These are phyloP conservation scores for Charanyca ferruginea DNA, from an alignment of 2,888 invertebrate genomes.

Conservation along the genomic window DNA sequence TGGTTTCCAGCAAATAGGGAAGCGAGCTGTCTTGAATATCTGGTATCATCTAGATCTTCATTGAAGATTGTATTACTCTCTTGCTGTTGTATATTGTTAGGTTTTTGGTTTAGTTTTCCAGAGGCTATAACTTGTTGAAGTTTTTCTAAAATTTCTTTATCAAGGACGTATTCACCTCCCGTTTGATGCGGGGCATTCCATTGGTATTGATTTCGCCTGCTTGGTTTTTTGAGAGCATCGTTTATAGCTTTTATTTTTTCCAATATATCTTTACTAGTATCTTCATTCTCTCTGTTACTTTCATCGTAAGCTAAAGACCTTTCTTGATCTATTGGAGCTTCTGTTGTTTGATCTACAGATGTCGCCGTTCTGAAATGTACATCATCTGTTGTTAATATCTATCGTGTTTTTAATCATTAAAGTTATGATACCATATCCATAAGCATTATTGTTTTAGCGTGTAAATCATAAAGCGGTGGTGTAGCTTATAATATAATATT, in stretches of 20 bases:
- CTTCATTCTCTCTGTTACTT: slow-evolving; percentile 66
- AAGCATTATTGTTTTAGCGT: slow-evolving; percentile 69
- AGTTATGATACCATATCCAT: slow-evolving; percentile 61
- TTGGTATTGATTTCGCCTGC: slow-evolving; percentile 73
- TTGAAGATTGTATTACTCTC: slow-evolving; percentile 65
- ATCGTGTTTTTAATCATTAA: slow-evolving; percentile 12
- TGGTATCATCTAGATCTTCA: slow-evolving; percentile 55
- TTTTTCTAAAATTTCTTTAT: slow-evolving; percentile 82
- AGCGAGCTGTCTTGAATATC: slow-evolving; percentile 69
- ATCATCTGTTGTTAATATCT: slow-evolving; percentile 50
- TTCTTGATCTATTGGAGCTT: slow-evolving; percentile 61
- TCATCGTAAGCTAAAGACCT: slow-evolving; percentile 73
- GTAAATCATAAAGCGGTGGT: slow-evolving; percentile 69
- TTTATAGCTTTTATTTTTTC: slow-evolving; percentile 91
- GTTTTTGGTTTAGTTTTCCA: slow-evolving; percentile 75
- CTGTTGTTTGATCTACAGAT: slow-evolving; percentile 53
- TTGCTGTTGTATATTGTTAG: slow-evolving; percentile 65
- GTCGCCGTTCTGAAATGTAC: slow-evolving; percentile 73
- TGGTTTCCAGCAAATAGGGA: slow-evolving; percentile 58
- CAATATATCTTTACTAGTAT: slow-evolving; percentile 84
- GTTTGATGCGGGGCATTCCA: slow-evolving; percentile 75
- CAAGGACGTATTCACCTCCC: slow-evolving; percentile 75
- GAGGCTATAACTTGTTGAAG: slow-evolving; percentile 83
- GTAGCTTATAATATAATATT: slow-evolving; percentile 71
- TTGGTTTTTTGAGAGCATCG: slow-evolving; percentile 82